Evolutionary conservation across 2,888 invertebrate species (phyloP), one percentile per base, ranked within the genome.

Genomic region (Ellobium chinense): DNA sequence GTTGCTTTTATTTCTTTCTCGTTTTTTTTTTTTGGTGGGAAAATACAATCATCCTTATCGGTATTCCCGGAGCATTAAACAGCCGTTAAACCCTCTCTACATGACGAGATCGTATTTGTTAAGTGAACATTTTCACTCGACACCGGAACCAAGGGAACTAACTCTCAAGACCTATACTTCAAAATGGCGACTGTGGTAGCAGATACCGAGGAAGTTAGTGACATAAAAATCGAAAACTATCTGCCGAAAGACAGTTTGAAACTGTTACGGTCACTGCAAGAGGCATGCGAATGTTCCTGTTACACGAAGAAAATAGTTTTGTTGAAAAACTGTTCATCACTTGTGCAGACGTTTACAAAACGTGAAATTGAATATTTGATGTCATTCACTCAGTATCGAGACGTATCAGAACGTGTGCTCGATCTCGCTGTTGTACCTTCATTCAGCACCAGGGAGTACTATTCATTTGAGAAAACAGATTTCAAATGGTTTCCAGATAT

Each of bases 401-500:
- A 27, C 12, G 37, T 7, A 14, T 65, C 78, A n/a, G 46, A 58
- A n/a, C 65, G 58, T 12, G 60, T 62, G 18, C 75, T 80, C 7
- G 73, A 79, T 14, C 39, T 73, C 62, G 82, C 83, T 1, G 63
- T 82, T 36, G 78, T 82, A 21, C 79, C 81, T 27, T 65, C 84
- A 54, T 82, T 85, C 63, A 31, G 56, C n/a, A 81, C 80, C 4
- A 65, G 81, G 56, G 87, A 87, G 39, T 82, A 85, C 68, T 85
- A 82, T 62, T 72, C 73, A 5, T 88, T 82, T 80, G 86, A 84
- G 14, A 70, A 69, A 31, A 74, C 80, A 9, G 88, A 88, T 68
- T 89, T 89, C 72, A 58, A 62, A 24, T 74, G 78, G 29, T 77
- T 82, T 14, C 81, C 84, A 12, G 74, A 85, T 31, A 69, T 76